Evolutionary conservation across 2,888 invertebrate species (phyloP).

Genomic region (Chrysopilus asiliformis): DNA sequence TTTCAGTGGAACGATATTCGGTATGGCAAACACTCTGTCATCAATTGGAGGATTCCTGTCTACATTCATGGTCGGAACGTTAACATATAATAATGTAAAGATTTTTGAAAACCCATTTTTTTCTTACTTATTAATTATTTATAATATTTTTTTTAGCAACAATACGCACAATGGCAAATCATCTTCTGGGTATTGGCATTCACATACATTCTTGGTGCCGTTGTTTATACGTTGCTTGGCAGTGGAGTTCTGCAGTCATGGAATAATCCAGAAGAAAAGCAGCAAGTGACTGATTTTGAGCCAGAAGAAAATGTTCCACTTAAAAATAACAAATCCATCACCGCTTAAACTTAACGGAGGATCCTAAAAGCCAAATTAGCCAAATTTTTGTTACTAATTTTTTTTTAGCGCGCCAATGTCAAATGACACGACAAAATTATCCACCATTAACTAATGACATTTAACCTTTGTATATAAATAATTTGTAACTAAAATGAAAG

Average conservation of each 20-base stretch:
- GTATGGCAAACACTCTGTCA: slow-evolving; percentile 74
- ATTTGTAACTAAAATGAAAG: too few relatives aligned
- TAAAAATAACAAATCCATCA: slow-evolving; percentile 22
- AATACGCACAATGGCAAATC: slow-evolving; percentile 62
- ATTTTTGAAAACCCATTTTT: too few relatives aligned
- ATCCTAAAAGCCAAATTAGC: too few relatives aligned
- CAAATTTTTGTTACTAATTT: too few relatives aligned
- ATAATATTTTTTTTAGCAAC: slow-evolving; percentile 44
- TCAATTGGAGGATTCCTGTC: slow-evolving; percentile 73
- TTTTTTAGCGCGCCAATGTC: too few relatives aligned
- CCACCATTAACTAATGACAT: too few relatives aligned
- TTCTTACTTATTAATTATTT: too few relatives aligned
- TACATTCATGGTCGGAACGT: slow-evolving; percentile 63
- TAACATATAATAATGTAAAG: slow-evolving; percentile 60
- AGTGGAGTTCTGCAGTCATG: slow-evolving; percentile 47
- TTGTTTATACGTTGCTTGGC: slow-evolving; percentile 45
- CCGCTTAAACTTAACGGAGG: slow-evolving; percentile 3
- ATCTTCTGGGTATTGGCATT: slow-evolving; percentile 68
- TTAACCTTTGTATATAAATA: too few relatives aligned
- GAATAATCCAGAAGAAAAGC: slow-evolving; percentile 37
- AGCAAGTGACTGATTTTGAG: slow-evolving; percentile 17
- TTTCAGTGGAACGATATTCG: slow-evolving; percentile 78
- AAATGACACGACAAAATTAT: too few relatives aligned
- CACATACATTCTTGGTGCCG: slow-evolving; percentile 54
- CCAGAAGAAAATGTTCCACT: slow-evolving; percentile 35